A percentile compares a stretch with the other conserved stretches of the same genome.
Evolutionary conservation across 2,888 invertebrate genomes (phyloP).

Genomic region (Scaptomyza polygonia): DNA sequence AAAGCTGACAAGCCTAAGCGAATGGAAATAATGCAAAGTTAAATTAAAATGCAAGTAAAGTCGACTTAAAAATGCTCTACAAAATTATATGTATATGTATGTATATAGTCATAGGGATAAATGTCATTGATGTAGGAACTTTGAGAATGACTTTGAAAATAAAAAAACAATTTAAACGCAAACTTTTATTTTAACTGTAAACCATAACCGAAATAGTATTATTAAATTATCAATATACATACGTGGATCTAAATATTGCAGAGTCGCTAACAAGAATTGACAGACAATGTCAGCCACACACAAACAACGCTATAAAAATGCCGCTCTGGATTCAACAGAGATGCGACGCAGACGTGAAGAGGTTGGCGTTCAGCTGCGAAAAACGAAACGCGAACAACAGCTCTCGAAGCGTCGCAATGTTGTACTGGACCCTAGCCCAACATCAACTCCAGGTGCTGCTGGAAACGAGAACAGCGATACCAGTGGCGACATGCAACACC

Average conservation of each 20-base stretch:
- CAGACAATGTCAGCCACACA: constrained; percentile 91
- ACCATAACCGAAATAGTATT: neutral
- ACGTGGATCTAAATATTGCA: constrained; percentile 3
- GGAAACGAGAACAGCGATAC: constrained; percentile 78
- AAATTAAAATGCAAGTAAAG: constrained; percentile 7
- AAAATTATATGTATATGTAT: neutral
- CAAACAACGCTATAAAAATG: constrained; percentile 97
- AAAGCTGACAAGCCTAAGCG: constrained; percentile 26
- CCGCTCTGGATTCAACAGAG: constrained; percentile 95
- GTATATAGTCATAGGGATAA: neutral
- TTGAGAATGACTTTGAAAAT: neutral
- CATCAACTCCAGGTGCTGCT: constrained; percentile 69
- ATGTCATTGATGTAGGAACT: constrained; percentile 1
- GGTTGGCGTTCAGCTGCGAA: constrained; percentile 97
- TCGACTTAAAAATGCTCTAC: constrained; percentile 35
- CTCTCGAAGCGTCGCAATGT: constrained; percentile 96
- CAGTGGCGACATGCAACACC: constrained; percentile 81
- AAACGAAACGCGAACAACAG: constrained; percentile 98
- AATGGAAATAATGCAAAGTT: constrained; percentile 9
- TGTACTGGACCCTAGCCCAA: constrained; percentile 82
- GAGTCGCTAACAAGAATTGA: constrained; percentile 18
- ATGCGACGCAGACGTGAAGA: constrained; percentile 96
- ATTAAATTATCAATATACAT: neutral
- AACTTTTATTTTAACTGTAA: neutral
- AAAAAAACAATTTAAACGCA: neutral